Evolutionary conservation across 30 jellyfish, hydroid and myxozoan species (phyloP).

Genomic region (Aurelia aurita): DNA sequence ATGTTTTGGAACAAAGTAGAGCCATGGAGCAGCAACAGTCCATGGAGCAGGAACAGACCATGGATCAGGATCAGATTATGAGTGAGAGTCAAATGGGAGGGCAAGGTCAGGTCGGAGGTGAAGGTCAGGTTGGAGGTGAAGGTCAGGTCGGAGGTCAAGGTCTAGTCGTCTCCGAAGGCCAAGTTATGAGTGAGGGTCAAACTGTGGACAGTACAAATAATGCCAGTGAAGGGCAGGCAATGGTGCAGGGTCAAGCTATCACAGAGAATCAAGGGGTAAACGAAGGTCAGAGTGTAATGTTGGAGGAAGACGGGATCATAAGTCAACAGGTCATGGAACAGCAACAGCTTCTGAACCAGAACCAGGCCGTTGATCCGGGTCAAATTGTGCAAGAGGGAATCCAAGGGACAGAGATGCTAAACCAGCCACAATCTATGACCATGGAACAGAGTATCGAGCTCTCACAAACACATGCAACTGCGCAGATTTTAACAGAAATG

Average conservation of each 20-base stretch:
- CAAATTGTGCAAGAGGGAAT: conserved; percentile 15
- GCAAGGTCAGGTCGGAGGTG: conserved; percentile 38
- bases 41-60: conserved; percentile 33
- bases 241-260: neutral
- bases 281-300: neutral
- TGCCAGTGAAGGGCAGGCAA: neutral
- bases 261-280: neutral
- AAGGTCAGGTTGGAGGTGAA: conserved; percentile 35
- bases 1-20: conserved; percentile 42
- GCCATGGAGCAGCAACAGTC: conserved; percentile 45
- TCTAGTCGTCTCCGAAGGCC: conserved; percentile 23
- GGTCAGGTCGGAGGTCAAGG: conserved; percentile 24
- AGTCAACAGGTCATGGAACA: conserved; percentile 23
- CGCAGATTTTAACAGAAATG: conserved; percentile 60
- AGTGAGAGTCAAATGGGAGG: conserved; percentile 12
- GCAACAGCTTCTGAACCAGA: conserved; percentile 26
- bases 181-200: neutral
- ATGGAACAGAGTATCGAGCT: conserved; percentile 31
- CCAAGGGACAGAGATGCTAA: conserved; percentile 16
- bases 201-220: neutral
- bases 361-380: conserved; percentile 14
- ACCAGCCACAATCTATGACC: neutral
- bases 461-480: conserved; percentile 58
- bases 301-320: neutral
- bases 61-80: conserved; percentile 4